Evolutionary conservation across 1,140 invertebrate genomes (phyloP), one percentile per base, ranked within the genome.

Genomic region (Hyphantria cunea): DNA sequence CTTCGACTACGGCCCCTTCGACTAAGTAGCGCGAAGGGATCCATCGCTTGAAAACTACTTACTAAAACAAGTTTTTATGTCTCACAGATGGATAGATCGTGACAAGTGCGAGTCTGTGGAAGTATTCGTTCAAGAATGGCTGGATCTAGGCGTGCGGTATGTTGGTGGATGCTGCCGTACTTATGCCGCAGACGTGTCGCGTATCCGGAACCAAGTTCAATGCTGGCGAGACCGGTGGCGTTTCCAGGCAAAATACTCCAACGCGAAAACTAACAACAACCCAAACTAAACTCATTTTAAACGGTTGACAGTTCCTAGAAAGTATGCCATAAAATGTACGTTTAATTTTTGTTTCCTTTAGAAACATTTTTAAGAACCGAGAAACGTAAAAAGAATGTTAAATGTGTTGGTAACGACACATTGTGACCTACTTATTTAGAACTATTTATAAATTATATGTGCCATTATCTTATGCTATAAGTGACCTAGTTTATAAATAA

Each of bases 91-190:
- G 93, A 93, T 93, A 63, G 92, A 93, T 55, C 84, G 92, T 41
- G 91, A 93, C 51, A 92, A 93, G 76, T 92, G 91, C 70, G 91
- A 92, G 65, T 84, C 92, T 0, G 86, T 95, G 3, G 91, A 92
- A 45, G 82, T 89, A 3, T 93, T 92, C 68, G 91, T 94, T 10
- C 78, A 90, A 41, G 90, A 93, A 54, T 96, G 95, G 94, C 66
- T 95, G 39, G 86, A 93, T 15, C 72, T 93, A 3, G 94, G 94
- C 12, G 94, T 94, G 15, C 91, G 87, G 13, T 94, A 93, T 78
- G 86, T 96, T 9, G 95, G 95, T 34, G 95, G 95, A 3, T 95
- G 95, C 74, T 96, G 95, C 78, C 88, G 94, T 52, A 93, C 94
- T 0, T 93, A 94, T 71, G 93, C 94, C 14, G 88, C 92, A 0